Evolutionary conservation across 2,888 invertebrate species (phyloP).

Genomic region (Blomia tropicalis): DNA sequence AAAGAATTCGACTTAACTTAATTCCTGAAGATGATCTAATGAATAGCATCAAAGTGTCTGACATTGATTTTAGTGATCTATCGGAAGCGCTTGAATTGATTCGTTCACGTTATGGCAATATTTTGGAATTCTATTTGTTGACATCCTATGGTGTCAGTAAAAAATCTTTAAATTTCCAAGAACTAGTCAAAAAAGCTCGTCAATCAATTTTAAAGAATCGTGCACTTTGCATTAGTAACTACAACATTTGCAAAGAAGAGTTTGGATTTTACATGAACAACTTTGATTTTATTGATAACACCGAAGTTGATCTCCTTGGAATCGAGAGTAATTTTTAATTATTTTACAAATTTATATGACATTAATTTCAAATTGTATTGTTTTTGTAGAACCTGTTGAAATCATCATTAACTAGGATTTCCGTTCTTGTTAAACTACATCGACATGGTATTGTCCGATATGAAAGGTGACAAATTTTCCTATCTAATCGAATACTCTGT

Average conservation of each 20-base stretch:
- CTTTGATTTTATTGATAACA: not conserved
- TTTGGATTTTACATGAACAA: not conserved
- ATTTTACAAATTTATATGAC: not conserved
- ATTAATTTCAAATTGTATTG: not conserved
- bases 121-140: not conserved
- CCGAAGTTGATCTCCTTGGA: not conserved
- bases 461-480: constrained; percentile 16
- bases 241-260: not conserved
- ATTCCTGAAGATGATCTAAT: constrained; percentile 17
- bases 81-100: not conserved
- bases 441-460: constrained; percentile 14
- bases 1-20: constrained; percentile 3
- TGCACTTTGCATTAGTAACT: not conserved
- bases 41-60: not conserved
- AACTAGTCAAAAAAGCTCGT: not conserved
- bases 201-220: not conserved
- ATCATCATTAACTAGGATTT: constrained; percentile 14
- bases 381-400: not conserved
- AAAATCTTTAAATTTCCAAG: not conserved
- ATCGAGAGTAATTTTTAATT: not conserved
- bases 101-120: not conserved
- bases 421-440: constrained; percentile 14
- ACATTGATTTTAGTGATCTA: not conserved
- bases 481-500: constrained; percentile 17
- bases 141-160: not conserved